phyloP scores from a whole-genome alignment of 2,113 vertebrate genomes.

The Apodemus speciosus region DNA sequence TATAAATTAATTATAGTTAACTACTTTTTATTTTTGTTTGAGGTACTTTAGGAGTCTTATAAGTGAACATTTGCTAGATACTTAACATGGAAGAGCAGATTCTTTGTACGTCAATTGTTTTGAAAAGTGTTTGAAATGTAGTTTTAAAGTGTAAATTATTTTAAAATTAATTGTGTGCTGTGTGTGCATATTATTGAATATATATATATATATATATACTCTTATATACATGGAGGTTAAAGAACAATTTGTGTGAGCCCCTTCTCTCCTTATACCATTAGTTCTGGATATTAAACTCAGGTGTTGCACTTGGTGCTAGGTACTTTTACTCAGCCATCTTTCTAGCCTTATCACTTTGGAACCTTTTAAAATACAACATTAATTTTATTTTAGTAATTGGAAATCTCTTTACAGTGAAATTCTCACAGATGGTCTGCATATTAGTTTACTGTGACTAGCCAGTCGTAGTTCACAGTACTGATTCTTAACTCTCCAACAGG shows the following conservation, averaged over 20 bases:
- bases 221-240: background rate
- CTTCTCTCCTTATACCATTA: background rate
- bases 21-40: constrained; percentile 1
- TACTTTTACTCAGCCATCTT: background rate
- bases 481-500: constrained; percentile 68
- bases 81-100: background rate
- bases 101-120: constrained; percentile 39
- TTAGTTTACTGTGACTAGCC: background rate
- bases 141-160: background rate
- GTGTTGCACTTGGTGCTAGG: background rate
- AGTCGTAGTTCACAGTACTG: background rate
- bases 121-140: constrained; percentile 30
- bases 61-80: constrained; percentile 27
- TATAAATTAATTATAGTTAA: background rate
- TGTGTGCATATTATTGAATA: background rate
- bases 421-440: constrained; percentile 18
- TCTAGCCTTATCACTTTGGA: background rate
- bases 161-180: background rate
- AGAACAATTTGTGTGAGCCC: background rate
- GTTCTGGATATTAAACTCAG: background rate
- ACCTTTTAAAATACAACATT: constrained; percentile 4
- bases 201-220: background rate
- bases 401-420: constrained; percentile 23
- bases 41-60: background rate
- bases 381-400: constrained; percentile 51